A percentile compares a stretch with the other conserved stretches of the same genome.
Conservation (phyloP, 2,797 vertebrate species). For the Morus bassanus region DNA sequence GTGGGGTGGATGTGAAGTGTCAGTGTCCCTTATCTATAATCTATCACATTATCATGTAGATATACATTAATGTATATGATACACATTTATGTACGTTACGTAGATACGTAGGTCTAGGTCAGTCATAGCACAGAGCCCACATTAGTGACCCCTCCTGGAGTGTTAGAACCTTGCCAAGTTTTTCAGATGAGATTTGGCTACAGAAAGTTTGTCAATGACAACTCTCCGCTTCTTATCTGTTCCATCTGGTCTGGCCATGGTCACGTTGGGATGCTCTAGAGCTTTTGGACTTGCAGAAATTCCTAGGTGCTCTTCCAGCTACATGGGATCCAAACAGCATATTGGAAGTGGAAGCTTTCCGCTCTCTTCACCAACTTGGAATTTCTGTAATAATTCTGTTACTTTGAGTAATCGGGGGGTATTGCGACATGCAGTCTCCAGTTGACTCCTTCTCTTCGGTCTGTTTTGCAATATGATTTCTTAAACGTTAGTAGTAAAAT, state of each 20-base stretch:
- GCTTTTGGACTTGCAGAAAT: neutral
- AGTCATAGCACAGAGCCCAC: neutral
- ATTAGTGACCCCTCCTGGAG: neutral
- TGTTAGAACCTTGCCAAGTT: neutral
- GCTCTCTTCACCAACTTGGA: neutral
- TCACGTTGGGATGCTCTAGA: neutral
- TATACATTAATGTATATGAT: neutral
- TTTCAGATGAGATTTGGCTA: neutral
- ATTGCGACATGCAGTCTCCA: neutral
- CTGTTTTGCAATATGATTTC: neutral
- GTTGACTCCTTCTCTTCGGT: neutral
- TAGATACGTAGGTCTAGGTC: neutral
- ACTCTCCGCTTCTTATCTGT: neutral
- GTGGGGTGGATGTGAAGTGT: neutral
- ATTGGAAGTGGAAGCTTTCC: neutral
- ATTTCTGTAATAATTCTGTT: neutral
- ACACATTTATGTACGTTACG: neutral
- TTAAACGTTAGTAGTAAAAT: neutral
- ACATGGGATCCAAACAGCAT: neutral
- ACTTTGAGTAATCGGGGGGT: neutral
- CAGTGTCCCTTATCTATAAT: neutral
- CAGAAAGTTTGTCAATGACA: neutral
- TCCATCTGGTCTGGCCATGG: neutral
- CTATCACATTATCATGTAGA: no score
- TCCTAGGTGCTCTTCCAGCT: neutral